Percentiles rank a stretch among this genome's conserved stretches.
Conservation (phyloP, 2,888 invertebrate genomes). For the Atrina japonica region DNA sequence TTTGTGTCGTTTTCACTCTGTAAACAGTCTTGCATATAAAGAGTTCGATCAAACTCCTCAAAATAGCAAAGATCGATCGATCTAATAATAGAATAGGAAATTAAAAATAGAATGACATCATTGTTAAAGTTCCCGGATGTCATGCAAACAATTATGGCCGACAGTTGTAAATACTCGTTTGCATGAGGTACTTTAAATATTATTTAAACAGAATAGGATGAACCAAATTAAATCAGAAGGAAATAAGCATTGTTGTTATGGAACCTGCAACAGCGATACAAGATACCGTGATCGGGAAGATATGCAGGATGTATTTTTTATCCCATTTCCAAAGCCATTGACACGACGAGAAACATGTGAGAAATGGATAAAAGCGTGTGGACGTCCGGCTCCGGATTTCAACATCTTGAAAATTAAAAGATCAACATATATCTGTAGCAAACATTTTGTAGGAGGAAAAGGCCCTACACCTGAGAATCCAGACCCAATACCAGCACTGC, state of each 20-base stretch:
- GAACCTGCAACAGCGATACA: too few relatives aligned
- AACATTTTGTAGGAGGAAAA: too few relatives aligned
- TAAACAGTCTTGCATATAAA: too few relatives aligned
- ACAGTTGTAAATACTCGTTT: too few relatives aligned
- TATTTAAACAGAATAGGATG: constrained; percentile 1
- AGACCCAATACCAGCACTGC: constrained; percentile 32
- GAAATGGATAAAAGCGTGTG: constrained; percentile 27
- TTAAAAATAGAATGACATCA: not conserved
- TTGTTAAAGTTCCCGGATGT: constrained; percentile 8
- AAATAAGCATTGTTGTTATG: constrained; percentile 37
- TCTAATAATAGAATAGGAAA: too few relatives aligned
- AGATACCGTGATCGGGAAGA: not conserved
- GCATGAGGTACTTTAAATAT: too few relatives aligned
- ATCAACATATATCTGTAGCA: too few relatives aligned
- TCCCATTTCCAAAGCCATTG: constrained; percentile 37
- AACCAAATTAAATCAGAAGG: constrained; percentile 11
- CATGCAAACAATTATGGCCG: not conserved
- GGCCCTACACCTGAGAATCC: constrained; percentile 34
- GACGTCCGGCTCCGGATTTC: constrained; percentile 17
- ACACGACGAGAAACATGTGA: constrained; percentile 15
- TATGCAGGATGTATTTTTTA: constrained; percentile 34
- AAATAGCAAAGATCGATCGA: too few relatives aligned
- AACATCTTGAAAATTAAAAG: constrained; percentile 15
- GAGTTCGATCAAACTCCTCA: too few relatives aligned
- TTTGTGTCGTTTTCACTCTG: too few relatives aligned